phyloP scores from a whole-genome alignment of 2,888 invertebrate genomes.

The Lypha dubia region DNA sequence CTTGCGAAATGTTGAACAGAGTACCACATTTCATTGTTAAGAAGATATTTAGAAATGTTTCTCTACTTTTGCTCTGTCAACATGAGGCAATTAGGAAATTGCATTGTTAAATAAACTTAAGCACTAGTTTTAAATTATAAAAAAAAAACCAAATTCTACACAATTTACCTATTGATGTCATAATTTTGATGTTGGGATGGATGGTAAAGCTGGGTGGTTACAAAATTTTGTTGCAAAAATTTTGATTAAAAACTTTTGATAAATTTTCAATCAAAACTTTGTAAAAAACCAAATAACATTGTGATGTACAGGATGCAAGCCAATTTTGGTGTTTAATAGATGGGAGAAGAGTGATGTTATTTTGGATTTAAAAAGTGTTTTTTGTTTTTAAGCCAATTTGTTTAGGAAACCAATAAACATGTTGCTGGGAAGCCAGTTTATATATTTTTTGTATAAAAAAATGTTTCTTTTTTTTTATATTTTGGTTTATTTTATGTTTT shows the following conservation, averaged over 20 bases:
- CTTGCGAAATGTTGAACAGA: no score
- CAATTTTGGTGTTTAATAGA: constrained; percentile 36
- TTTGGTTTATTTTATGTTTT: constrained; percentile 49
- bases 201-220: constrained; percentile 46
- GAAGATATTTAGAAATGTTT: no score
- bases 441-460: constrained; percentile 43
- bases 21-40: no score
- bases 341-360: constrained; percentile 7
- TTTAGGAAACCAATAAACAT: constrained; percentile 29
- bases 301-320: constrained; percentile 26
- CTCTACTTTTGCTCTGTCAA: no score
- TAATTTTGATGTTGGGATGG: constrained; percentile 77
- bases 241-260: constrained; percentile 46
- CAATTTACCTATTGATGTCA: constrained; percentile 83
- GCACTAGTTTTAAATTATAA: constrained; percentile 34
- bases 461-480: not conserved
- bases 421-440: constrained; percentile 24
- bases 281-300: constrained; percentile 24
- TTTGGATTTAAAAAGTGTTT: constrained; percentile 1
- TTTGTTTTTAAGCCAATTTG: constrained; percentile 38
- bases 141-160: constrained; percentile 64
- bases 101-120: constrained; percentile 42
- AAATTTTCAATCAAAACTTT: constrained; percentile 42
- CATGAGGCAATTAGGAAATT: no score
- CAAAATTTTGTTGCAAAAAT: constrained; percentile 68